phyloP scores from a whole-genome alignment of 2,113 vertebrate genomes.

The Marmota flaviventris region DNA sequence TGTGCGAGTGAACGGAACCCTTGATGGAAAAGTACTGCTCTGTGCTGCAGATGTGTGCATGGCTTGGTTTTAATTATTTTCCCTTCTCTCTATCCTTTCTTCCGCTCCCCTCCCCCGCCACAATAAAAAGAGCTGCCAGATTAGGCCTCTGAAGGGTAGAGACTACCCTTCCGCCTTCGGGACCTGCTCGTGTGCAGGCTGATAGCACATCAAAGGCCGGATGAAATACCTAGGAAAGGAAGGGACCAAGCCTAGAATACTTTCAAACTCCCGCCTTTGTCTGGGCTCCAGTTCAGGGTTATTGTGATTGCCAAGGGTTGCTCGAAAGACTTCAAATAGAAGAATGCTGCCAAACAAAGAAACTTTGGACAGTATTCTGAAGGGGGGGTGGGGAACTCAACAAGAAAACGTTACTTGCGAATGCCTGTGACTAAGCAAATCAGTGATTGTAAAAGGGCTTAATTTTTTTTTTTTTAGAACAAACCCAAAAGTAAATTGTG shows the following conservation, averaged over 20 bases:
- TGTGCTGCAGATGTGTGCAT: conserved; percentile 71
- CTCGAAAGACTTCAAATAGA: conserved; percentile 52
- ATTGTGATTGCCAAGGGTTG: conserved; percentile 31
- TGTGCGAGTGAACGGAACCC: conserved; percentile 43
- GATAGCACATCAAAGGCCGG: conserved; percentile 34
- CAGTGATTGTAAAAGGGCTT: conserved; percentile 41
- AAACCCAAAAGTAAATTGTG: not conserved
- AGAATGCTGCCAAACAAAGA: conserved; percentile 62
- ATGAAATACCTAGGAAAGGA: conserved; percentile 48
- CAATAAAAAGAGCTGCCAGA: not conserved
- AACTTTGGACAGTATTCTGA: conserved; percentile 49
- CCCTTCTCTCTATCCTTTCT: conserved; percentile 37
- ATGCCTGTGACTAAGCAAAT: conserved; percentile 67
- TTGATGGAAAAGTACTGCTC: conserved; percentile 76
- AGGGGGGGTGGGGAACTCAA: not conserved
- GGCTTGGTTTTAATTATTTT: conserved; percentile 78
- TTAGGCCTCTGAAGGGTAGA: conserved; percentile 3
- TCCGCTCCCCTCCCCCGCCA: not conserved
- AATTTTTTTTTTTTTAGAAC: conserved; percentile 36
- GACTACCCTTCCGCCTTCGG: not conserved
- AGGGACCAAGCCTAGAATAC: not conserved
- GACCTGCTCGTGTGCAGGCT: not conserved
- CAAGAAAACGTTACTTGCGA: conserved; percentile 19
- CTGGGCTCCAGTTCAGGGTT: conserved; percentile 13
- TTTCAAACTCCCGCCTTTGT: conserved; percentile 43